Conservation (phyloP, 2,113 vertebrate genomes). For the Anser brachyrhynchus region DNA sequence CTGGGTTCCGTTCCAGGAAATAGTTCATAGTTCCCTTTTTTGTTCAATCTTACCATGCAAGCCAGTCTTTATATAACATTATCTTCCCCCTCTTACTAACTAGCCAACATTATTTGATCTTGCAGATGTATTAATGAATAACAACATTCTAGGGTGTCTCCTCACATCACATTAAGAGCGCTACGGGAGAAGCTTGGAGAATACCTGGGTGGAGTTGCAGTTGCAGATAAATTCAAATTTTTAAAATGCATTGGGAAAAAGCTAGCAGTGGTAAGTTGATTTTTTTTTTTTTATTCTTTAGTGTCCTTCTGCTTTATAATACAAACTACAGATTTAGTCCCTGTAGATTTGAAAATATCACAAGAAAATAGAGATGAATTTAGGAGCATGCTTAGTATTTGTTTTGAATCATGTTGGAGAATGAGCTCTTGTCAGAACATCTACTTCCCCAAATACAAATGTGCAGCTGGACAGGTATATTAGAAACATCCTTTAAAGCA, state of each 20-base stretch:
- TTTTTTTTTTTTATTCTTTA: neutral
- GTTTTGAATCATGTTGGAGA: neutral
- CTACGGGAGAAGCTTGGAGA: constrained; percentile 80
- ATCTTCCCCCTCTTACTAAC: constrained; percentile 1
- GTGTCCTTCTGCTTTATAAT: constrained; percentile 15
- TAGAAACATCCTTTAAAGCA: neutral
- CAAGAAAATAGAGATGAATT: neutral
- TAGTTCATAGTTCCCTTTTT: neutral
- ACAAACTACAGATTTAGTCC: neutral
- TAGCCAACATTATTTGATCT: constrained; percentile 49
- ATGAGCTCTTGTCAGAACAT: neutral
- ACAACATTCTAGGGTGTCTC: constrained; percentile 83
- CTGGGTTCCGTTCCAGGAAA: neutral
- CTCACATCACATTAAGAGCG: constrained; percentile 82
- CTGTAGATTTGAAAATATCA: neutral
- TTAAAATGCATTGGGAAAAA: constrained; percentile 92
- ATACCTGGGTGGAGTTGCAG: constrained; percentile 78
- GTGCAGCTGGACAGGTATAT: neutral
- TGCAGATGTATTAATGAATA: constrained; percentile 60
- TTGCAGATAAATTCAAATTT: constrained; percentile 85
- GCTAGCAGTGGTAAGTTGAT: constrained; percentile 86
- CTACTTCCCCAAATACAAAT: neutral
- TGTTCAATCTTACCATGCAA: neutral
- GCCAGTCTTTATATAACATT: neutral
- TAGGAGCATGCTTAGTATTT: neutral